These are phyloP conservation scores for Poecile atricapillus DNA, from an alignment of 2,113 vertebrate species.

Conservation along the genomic window DNA sequence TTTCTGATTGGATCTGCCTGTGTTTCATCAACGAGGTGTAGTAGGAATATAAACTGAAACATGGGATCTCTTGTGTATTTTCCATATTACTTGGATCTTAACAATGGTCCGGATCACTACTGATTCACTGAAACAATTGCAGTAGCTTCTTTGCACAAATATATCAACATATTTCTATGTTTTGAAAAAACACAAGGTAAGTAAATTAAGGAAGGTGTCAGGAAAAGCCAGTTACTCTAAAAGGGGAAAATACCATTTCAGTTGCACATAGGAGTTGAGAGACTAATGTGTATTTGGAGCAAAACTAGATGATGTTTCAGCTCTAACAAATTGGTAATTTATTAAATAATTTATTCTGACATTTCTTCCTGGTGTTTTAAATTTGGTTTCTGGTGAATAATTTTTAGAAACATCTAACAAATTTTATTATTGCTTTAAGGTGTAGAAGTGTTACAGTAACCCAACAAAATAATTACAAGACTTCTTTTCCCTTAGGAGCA, in stretches of 20 bases:
- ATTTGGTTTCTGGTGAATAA: not conserved
- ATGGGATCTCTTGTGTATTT: not conserved
- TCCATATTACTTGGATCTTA: not conserved
- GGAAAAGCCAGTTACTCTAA: not conserved
- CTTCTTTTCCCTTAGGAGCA: not conserved
- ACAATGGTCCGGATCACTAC: rapidly evolving
- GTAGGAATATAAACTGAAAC: not conserved
- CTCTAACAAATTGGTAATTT: not conserved
- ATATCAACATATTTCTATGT: not conserved
- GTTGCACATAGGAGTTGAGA: not conserved
- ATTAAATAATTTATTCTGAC: not conserved
- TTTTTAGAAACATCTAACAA: not conserved
- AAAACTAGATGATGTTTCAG: not conserved
- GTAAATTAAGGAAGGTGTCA: not conserved
- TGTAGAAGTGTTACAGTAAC: not conserved
- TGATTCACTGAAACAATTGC: not conserved
- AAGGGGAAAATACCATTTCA: not conserved
- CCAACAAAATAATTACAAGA: not conserved
- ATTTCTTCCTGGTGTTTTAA: not conserved
- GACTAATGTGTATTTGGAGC: not conserved
- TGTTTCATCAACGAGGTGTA: not conserved
- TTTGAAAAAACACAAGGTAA: not conserved
- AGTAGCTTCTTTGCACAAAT: not conserved
- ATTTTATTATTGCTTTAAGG: not conserved
- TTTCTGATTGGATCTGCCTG: not conserved